Evolutionary conservation across 2,113 vertebrate genomes (phyloP).

Genomic region (Ramphastos sulfuratus): DNA sequence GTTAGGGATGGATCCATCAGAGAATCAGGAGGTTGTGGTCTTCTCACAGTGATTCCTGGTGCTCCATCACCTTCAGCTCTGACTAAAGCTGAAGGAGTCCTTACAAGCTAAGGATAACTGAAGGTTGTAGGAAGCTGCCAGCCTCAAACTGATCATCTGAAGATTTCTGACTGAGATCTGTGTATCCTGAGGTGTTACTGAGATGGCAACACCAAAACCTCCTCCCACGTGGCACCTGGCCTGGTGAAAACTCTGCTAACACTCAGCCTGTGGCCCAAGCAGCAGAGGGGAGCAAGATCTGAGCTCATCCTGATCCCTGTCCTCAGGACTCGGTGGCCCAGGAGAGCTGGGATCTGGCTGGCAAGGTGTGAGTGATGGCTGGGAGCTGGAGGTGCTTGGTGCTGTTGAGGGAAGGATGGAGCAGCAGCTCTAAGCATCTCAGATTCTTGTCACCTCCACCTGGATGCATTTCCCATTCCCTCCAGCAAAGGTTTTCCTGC

Average conservation of each 20-base stretch:
- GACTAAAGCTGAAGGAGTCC: too few species aligned
- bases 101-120: rapidly evolving
- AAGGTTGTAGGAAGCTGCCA: neutral
- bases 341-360: neutral
- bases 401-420: neutral
- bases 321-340: rapidly evolving
- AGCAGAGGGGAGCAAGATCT: rapidly evolving
- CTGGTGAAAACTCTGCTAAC: rapidly evolving
- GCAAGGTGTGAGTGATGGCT: neutral
- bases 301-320: neutral
- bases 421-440: neutral
- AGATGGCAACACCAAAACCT: rapidly evolving
- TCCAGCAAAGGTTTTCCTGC: neutral
- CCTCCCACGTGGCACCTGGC: rapidly evolving
- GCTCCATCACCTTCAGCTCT: rapidly evolving
- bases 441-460: neutral
- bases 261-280: rapidly evolving
- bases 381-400: neutral
- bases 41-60: neutral
- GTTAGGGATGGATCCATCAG: neutral
- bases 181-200: rapidly evolving
- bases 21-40: too few species aligned
- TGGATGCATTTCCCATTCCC: neutral
- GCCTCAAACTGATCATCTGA: neutral
- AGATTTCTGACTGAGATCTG: neutral